These are phyloP conservation scores for Melanotaenia pygmaea DNA, from an alignment of 2,797 vertebrate species.

Conservation along the genomic window DNA sequence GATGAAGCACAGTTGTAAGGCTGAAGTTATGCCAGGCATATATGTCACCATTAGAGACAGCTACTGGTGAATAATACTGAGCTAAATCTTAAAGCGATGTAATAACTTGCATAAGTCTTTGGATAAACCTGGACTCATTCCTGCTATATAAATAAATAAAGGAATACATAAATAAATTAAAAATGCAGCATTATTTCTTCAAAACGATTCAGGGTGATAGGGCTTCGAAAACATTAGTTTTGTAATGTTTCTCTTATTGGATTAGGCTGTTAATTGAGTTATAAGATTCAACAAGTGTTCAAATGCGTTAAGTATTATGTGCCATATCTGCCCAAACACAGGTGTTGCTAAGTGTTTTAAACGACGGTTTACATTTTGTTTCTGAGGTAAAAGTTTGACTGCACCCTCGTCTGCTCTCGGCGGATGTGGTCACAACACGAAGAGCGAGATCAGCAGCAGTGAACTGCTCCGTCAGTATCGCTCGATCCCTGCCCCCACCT, in stretches of 20 bases:
- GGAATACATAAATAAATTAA: background rate
- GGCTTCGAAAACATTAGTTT: too few species aligned
- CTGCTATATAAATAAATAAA: background rate
- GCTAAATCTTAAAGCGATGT: too few species aligned
- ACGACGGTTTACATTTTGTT: conserved; percentile 14
- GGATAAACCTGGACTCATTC: background rate
- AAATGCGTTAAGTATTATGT: background rate
- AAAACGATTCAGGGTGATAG: too few species aligned
- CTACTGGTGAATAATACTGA: too few species aligned
- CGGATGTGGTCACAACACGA: conserved; percentile 61
- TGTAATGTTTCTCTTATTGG: background rate
- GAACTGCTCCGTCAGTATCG: conserved; percentile 40
- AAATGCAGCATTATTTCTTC: too few species aligned
- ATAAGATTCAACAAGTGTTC: conserved; percentile 31
- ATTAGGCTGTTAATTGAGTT: background rate
- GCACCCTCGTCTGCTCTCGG: conserved; percentile 19
- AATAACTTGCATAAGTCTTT: background rate
- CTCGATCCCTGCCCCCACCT: conserved; percentile 66
- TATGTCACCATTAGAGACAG: background rate
- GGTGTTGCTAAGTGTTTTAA: conserved; percentile 36
- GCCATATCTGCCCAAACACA: background rate
- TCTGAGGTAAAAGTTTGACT: conserved; percentile 11
- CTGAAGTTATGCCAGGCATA: background rate
- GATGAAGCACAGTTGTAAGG: background rate
- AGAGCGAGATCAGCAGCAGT: conserved; percentile 35